Base-by-base conservation (phyloP, 2,797 vertebrate species). In the Dermochelys coriacea region DNA sequence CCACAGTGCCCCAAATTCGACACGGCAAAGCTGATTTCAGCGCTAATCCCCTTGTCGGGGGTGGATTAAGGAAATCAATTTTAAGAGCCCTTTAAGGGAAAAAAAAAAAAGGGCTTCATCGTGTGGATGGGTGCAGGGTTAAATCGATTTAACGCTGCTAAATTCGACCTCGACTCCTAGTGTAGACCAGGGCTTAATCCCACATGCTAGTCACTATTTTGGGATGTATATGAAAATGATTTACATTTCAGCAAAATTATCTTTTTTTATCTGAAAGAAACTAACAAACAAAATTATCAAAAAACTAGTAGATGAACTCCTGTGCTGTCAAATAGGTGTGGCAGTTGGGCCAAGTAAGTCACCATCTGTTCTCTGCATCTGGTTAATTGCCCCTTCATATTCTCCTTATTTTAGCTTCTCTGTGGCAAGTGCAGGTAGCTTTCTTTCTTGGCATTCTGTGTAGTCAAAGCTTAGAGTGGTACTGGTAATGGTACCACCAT, bases 211-310 rank as follows among this genome's bases (percentile, higher is more conserved):
- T 93, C 93, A 93, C 49, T 96, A 49, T 78, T 89, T 90, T 88
- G 80, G 93, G 93, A 84, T 52, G 50, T 90, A 88, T 88, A 59
- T 74, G 92, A 77, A 41, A 74, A 78, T 82, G 85, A 94, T 96
- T 97, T 96, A 59, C 79, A 95, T 92, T 91, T 91, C 90, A 86
- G 94, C 96, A 92, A 92, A 97, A 95, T 97, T 91, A 95, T 81
- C 82, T 89, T 79, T 59, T 91, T 91, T 87, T 64, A 81, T 52
- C 41, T 57, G 88, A 68, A 85, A 31, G 71, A 82, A 94, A 59
- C 5, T 87, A 1, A 1, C 1, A 51, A 21, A 79, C 29, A 74
- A 91, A 91, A 78, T n/a, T 34, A 11, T 52, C 5, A 79, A 51
- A 78, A 37, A 68, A 68, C n/a, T 68, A 34, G 7, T 61, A 34